Evolutionary conservation across 2,113 vertebrate species (phyloP).

Genomic region (Sceloporus undulatus): DNA sequence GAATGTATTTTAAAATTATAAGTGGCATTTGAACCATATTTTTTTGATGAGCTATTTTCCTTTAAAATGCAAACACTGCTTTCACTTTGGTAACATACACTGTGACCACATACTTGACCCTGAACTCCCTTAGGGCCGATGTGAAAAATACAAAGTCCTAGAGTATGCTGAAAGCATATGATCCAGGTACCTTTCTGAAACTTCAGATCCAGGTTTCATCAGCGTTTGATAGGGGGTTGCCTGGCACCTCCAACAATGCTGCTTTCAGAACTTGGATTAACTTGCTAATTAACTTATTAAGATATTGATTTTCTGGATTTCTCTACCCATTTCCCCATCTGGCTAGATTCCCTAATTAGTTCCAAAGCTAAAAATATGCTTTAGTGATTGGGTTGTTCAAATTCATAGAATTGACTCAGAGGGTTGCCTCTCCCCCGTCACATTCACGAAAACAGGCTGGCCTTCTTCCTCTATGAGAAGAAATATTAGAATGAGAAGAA

Average conservation of each 20-base stretch:
- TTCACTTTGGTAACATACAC: neutral
- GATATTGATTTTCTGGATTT: too few species aligned
- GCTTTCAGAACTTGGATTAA: too few species aligned
- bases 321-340: too few species aligned
- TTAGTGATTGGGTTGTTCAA: too few species aligned
- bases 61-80: slow-evolving; percentile 34
- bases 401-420: too few species aligned
- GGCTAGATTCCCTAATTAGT: too few species aligned
- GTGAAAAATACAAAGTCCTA: neutral
- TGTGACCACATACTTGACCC: neutral
- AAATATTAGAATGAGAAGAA: too few species aligned
- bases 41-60: slow-evolving; percentile 42
- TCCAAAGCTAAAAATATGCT: too few species aligned
- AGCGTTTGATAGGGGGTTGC: neutral
- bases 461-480: too few species aligned
- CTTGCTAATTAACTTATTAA: too few species aligned
- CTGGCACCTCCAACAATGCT: neutral
- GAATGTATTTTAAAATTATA: slow-evolving; percentile 46
- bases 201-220: neutral
- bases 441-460: too few species aligned
- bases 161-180: neutral
- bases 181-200: neutral
- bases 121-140: neutral
- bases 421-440: too few species aligned
- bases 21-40: slow-evolving; percentile 40